phyloP scores from a whole-genome alignment of 2,888 invertebrate species.

The Herminia tarsipennalis region DNA sequence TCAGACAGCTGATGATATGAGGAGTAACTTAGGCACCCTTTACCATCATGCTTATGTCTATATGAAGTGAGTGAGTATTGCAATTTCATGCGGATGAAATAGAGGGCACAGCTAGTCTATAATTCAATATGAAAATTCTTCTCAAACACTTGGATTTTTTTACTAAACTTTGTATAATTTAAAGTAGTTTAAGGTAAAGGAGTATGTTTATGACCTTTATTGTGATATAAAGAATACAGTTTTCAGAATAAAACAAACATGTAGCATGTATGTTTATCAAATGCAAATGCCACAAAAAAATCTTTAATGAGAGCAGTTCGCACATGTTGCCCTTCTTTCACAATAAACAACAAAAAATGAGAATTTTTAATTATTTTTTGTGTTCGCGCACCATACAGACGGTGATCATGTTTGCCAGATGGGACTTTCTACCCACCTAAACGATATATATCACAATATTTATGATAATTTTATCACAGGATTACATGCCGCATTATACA shows the following conservation, averaged over 20 bases:
- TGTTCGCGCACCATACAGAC: slow-evolving; percentile 41
- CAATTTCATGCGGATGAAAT: too few species aligned
- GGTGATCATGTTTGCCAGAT: slow-evolving; percentile 60
- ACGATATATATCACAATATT: slow-evolving; percentile 41
- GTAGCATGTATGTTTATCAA: neutral
- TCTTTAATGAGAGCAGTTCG: slow-evolving; percentile 15
- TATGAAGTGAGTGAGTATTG: too few species aligned
- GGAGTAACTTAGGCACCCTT: too few species aligned
- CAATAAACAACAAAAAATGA: slow-evolving; percentile 34
- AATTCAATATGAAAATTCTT: too few species aligned
- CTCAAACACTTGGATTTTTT: too few species aligned
- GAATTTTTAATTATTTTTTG: slow-evolving; percentile 55
- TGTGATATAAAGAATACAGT: too few species aligned
- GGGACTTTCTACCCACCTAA: slow-evolving; percentile 70
- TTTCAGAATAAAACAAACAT: neutral
- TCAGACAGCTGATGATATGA: too few species aligned
- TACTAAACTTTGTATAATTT: too few species aligned
- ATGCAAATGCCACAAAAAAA: slow-evolving; percentile 4
- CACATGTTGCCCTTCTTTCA: slow-evolving; percentile 38
- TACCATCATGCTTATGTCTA: too few species aligned
- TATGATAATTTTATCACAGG: slow-evolving; percentile 43
- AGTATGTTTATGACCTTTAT: too few species aligned
- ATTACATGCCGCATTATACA: slow-evolving; percentile 21
- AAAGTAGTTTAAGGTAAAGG: too few species aligned
- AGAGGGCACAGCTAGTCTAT: too few species aligned